These are phyloP conservation scores for Myotis davidii DNA, from an alignment of 2,113 vertebrate species.

Conservation along the genomic window DNA sequence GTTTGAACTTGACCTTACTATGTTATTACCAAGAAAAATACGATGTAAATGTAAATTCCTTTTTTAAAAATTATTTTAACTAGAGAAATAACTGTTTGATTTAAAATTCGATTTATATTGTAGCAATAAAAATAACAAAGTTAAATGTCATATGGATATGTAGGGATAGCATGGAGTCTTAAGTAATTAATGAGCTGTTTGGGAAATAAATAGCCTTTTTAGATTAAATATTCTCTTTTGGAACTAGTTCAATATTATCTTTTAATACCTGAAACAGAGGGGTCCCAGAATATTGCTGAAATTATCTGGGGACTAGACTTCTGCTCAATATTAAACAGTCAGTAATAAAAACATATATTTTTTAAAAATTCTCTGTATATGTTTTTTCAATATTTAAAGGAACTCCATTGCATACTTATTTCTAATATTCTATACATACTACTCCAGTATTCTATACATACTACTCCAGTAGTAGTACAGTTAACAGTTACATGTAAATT, in stretches of 20 bases:
- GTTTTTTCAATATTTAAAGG: constrained; percentile 26
- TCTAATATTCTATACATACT: neutral
- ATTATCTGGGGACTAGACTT: constrained; percentile 10
- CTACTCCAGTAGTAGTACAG: neutral
- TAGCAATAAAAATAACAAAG: neutral
- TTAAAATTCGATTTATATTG: constrained; percentile 42
- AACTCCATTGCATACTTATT: neutral
- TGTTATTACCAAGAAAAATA: constrained; percentile 3
- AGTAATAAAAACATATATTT: constrained; percentile 48
- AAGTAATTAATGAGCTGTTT: neutral
- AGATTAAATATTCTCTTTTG: constrained; percentile 33
- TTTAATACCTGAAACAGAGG: constrained; percentile 1
- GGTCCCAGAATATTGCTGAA: neutral
- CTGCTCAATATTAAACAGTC: constrained; percentile 17
- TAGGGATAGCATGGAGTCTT: neutral
- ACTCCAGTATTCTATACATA: neutral
- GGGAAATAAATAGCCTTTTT: constrained; percentile 27
- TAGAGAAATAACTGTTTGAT: neutral
- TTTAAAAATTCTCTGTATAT: neutral
- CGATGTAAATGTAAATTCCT: neutral
- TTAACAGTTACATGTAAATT: neutral
- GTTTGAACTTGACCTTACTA: neutral
- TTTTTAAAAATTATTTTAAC: constrained; percentile 11
- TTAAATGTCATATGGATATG: neutral
- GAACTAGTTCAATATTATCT: neutral